Evolutionary conservation across 2,797 vertebrate species (phyloP).

Genomic region (Lithobates pipiens): DNA sequence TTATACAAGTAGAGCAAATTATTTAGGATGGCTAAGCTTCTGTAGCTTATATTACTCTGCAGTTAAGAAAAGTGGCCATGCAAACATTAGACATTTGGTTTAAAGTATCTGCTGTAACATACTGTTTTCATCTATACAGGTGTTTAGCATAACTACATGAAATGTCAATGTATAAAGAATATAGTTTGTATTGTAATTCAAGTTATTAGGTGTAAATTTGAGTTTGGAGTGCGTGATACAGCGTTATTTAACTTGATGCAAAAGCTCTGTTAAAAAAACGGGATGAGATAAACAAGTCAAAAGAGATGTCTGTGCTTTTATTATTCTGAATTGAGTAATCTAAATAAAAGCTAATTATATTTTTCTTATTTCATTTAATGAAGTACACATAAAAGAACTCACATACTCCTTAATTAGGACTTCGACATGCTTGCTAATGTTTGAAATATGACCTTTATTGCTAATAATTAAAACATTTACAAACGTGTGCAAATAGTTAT

Average conservation of each 20-base stretch:
- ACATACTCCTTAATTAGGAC: conserved; percentile 1
- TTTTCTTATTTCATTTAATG: conserved; percentile 17
- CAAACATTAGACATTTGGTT: neutral
- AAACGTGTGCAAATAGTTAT: conserved; percentile 8
- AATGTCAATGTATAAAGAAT: neutral
- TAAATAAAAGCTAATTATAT: conserved; percentile 10
- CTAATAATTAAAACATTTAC: conserved; percentile 20
- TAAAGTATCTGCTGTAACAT: neutral
- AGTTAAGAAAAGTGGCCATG: neutral
- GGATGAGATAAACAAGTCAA: conserved; percentile 2
- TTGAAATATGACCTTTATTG: conserved; percentile 14
- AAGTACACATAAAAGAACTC: conserved; percentile 6
- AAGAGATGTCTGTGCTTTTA: neutral
- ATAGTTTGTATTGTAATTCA: neutral
- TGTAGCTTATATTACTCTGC: neutral
- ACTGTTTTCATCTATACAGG: neutral
- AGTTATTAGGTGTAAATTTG: neutral
- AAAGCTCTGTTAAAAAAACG: conserved; percentile 3
- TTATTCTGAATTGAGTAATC: neutral
- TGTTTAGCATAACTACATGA: neutral
- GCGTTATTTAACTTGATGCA: neutral
- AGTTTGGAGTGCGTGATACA: neutral
- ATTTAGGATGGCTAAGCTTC: neutral
- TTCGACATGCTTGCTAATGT: conserved; percentile 1
- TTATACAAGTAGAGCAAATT: neutral